Conservation (phyloP, 2,797 vertebrate species). For the Acipenser oxyrinchus region DNA sequence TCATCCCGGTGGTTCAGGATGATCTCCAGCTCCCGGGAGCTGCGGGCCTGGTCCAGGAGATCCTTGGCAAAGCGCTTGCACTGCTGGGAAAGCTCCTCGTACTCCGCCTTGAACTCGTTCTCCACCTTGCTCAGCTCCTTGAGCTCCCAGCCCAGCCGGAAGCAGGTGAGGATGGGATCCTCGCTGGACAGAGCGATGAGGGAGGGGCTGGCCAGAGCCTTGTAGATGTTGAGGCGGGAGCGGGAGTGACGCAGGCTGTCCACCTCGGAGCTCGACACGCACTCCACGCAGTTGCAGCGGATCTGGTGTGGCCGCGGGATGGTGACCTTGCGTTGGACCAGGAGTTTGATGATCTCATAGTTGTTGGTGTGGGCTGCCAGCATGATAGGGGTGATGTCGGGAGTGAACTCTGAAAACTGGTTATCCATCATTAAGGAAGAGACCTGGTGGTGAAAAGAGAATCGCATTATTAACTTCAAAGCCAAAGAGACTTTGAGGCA, state of each 20-base stretch:
- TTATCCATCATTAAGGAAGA: slow-evolving; percentile 94
- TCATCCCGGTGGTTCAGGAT: slow-evolving; percentile 93
- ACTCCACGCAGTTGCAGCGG: slow-evolving; percentile 89
- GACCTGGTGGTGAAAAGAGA: slow-evolving; percentile 53
- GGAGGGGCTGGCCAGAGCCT: slow-evolving; percentile 86
- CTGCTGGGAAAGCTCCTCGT: slow-evolving; percentile 93
- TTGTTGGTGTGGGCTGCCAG: slow-evolving; percentile 97
- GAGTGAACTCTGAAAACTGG: slow-evolving; percentile 95
- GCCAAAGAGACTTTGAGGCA: too few species aligned
- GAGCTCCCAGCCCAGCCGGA: slow-evolving; percentile 90
- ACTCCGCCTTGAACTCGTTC: slow-evolving; percentile 94
- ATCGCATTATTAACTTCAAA: too few species aligned
- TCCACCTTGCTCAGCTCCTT: slow-evolving; percentile 97
- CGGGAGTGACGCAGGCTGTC: slow-evolving; percentile 89
- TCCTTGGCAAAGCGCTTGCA: slow-evolving; percentile 96
- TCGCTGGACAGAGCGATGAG: slow-evolving; percentile 91
- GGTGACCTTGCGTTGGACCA: slow-evolving; percentile 88
- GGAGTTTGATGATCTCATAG: slow-evolving; percentile 96
- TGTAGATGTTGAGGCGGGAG: slow-evolving; percentile 91
- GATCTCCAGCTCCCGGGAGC: slow-evolving; percentile 87
- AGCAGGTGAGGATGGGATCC: slow-evolving; percentile 90
- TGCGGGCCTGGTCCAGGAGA: slow-evolving; percentile 89
- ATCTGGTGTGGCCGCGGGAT: slow-evolving; percentile 92
- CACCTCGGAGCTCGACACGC: slow-evolving; percentile 89
- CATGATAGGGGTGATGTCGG: slow-evolving; percentile 96